These are phyloP conservation scores for Mythimna impura DNA, from an alignment of 2,888 invertebrate species.

Conservation along the genomic window DNA sequence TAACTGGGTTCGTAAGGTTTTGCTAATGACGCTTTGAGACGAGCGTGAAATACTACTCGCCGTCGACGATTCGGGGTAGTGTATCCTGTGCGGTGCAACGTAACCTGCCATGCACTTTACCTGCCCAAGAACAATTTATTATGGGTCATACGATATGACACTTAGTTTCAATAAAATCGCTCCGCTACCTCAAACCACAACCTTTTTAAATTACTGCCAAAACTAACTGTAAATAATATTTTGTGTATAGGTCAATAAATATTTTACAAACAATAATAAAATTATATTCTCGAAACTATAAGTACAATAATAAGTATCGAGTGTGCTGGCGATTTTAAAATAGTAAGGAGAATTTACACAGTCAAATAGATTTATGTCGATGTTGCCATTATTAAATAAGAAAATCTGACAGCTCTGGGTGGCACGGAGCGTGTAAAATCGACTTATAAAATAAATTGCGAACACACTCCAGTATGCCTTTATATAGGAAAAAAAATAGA, in stretches of 20 bases:
- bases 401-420: neutral
- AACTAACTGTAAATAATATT: slow-evolving; percentile 39
- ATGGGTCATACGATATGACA: too few relatives aligned
- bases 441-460: neutral
- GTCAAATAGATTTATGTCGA: neutral
- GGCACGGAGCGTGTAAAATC: neutral
- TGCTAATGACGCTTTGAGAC: too few relatives aligned
- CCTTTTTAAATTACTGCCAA: slow-evolving; percentile 40
- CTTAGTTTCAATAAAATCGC: too few relatives aligned
- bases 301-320: slow-evolving; percentile 50
- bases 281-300: slow-evolving; percentile 29
- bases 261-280: slow-evolving; percentile 23
- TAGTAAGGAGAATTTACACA: too few relatives aligned
- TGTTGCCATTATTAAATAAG: slow-evolving; percentile 12
- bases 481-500: slow-evolving; percentile 29
- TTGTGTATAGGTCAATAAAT: slow-evolving; percentile 28
- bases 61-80: too few relatives aligned
- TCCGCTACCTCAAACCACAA: neutral
- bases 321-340: slow-evolving; percentile 15
- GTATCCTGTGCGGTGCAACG: too few relatives aligned
- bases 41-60: too few relatives aligned
- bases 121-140: too few relatives aligned
- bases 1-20: too few relatives aligned
- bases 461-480: slow-evolving; percentile 31
- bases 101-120: too few relatives aligned